Conservation (phyloP, 1,140 invertebrate species). For the Epicauta chinensis region DNA sequence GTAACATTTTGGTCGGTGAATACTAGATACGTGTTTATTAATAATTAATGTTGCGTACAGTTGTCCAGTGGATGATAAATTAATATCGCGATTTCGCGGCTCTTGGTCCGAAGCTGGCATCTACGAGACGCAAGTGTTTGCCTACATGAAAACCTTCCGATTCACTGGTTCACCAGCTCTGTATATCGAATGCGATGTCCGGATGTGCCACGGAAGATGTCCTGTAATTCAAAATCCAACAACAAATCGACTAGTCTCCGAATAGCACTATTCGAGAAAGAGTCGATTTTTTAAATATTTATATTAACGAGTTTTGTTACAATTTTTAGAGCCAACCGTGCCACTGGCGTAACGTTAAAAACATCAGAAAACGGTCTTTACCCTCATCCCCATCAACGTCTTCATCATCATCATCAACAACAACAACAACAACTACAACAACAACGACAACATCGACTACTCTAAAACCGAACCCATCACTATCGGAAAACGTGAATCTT, state of each 20-base stretch:
- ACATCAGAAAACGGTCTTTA: constrained; percentile 59
- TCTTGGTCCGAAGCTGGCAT: constrained; percentile 85
- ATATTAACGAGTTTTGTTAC: no score
- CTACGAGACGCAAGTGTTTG: constrained; percentile 90
- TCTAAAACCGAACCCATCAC: constrained; percentile 27
- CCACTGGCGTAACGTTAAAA: constrained; percentile 85
- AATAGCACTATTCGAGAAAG: no score
- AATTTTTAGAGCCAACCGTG: constrained; percentile 76
- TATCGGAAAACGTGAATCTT: constrained; percentile 83
- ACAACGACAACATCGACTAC: constrained; percentile 26
- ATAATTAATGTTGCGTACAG: constrained; percentile 42
- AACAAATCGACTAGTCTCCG: no score
- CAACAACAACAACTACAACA: constrained; percentile 25
- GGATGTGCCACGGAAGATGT: constrained; percentile 91
- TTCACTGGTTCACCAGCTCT: constrained; percentile 89
- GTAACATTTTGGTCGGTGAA: no score
- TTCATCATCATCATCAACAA: no score
- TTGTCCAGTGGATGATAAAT: constrained; percentile 89
- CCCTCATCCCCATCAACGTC: no score
- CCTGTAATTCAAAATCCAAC: constrained; percentile 57
- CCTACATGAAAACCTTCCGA: constrained; percentile 92
- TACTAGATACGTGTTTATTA: no score
- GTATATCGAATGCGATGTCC: constrained; percentile 90
- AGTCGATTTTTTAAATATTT: no score
- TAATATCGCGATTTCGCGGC: constrained; percentile 86